phyloP scores from a whole-genome alignment of 2,113 vertebrate species.

The Podilymbus podiceps region DNA sequence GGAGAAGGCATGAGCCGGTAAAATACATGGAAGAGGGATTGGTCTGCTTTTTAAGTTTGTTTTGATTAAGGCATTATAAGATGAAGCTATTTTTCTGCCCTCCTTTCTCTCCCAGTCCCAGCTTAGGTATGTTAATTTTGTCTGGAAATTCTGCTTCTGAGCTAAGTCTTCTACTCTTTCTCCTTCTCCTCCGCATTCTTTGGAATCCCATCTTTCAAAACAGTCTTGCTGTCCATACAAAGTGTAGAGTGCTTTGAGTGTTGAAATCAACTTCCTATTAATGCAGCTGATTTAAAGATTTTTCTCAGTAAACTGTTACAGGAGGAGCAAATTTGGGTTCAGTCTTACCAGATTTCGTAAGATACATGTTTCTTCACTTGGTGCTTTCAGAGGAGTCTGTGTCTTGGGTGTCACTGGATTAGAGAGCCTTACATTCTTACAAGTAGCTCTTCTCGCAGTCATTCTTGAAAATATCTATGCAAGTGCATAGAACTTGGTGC shows the following conservation, averaged over 20 bases:
- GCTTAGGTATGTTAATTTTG: not conserved
- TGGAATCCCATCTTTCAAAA: not conserved
- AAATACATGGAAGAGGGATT: not conserved
- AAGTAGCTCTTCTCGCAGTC: not conserved
- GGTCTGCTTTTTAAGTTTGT: not conserved
- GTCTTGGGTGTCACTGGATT: not conserved
- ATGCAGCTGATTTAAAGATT: not conserved
- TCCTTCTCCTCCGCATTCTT: not conserved
- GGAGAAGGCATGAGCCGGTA: not conserved
- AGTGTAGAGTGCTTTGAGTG: not conserved
- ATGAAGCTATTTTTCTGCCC: not conserved
- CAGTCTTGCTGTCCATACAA: not conserved
- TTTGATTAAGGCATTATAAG: not conserved
- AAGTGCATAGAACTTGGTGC: not conserved
- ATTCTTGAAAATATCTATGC: not conserved
- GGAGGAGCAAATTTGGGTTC: not conserved
- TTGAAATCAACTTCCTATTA: not conserved
- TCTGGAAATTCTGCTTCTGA: not conserved
- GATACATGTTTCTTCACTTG: fast-evolving
- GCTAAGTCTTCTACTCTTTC: not conserved
- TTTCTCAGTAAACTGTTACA: not conserved
- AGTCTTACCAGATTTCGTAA: not conserved
- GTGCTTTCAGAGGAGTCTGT: not conserved
- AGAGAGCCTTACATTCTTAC: not conserved
- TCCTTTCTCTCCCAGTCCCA: not conserved